Evolutionary conservation across 2,797 vertebrate genomes (phyloP).

Genomic region (Sciaenops ocellatus): DNA sequence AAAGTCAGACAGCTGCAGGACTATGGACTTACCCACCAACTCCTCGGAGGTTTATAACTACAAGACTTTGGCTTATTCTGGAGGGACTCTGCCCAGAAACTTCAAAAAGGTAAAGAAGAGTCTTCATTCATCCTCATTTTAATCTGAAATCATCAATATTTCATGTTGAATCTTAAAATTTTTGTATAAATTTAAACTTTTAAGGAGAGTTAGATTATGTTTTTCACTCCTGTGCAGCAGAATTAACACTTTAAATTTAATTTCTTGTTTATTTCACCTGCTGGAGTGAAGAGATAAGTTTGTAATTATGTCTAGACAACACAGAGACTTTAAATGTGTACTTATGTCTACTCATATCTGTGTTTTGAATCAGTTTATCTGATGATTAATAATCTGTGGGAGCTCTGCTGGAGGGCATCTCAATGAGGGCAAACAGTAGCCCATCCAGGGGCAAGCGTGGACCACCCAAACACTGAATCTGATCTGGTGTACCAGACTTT

Average conservation of each 20-base stretch:
- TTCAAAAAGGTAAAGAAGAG: constrained; percentile 84
- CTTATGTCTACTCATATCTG: not conserved
- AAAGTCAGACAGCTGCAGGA: constrained; percentile 86
- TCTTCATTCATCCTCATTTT: not conserved
- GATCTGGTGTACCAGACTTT: not conserved
- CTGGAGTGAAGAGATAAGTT: not conserved
- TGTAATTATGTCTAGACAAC: not conserved
- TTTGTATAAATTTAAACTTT: not conserved
- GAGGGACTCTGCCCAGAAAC: constrained; percentile 93
- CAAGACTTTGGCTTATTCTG: constrained; percentile 91
- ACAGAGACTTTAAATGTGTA: not conserved
- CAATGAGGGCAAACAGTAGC: constrained; percentile 16
- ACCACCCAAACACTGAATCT: constrained; percentile 53
- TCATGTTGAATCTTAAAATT: no score
- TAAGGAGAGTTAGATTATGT: not conserved
- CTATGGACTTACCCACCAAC: constrained; percentile 72
- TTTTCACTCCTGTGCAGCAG: not conserved
- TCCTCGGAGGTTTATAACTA: constrained; percentile 86
- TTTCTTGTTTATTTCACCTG: not conserved
- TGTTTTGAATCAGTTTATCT: not conserved
- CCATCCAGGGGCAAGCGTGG: constrained; percentile 31
- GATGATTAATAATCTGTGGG: not conserved
- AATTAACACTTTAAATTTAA: not conserved
- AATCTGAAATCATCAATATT: not conserved
- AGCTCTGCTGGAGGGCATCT: constrained; percentile 13